phyloP scores from a whole-genome alignment of 2,113 vertebrate species.

The Cochlearius cochlearius region DNA sequence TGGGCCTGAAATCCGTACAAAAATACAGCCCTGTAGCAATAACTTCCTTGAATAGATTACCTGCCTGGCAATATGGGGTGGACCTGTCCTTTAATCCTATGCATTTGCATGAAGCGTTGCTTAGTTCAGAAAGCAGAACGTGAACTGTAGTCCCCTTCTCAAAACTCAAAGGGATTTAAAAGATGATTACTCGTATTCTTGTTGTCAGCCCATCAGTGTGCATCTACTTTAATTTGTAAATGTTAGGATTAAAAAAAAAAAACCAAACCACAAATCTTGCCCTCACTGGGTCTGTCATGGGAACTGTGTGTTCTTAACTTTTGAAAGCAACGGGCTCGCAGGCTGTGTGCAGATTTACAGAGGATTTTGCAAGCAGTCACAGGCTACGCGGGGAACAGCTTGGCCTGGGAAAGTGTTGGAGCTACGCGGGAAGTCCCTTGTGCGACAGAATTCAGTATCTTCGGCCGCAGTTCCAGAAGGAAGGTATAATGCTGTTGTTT shows the following conservation, averaged over 20 bases:
- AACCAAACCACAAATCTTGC: not conserved
- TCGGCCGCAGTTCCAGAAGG: not conserved
- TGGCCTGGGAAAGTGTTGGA: not conserved
- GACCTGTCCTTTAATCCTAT: not conserved
- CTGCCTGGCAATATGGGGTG: not conserved
- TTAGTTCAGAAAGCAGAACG: not conserved
- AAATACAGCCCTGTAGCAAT: not conserved
- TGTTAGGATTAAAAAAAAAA: not conserved
- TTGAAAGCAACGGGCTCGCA: rapidly evolving
- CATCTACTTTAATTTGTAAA: not conserved
- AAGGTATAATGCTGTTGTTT: not conserved
- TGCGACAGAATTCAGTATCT: not conserved
- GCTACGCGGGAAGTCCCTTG: not conserved
- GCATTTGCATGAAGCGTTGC: not conserved
- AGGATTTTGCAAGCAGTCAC: not conserved
- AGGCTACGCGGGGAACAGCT: not conserved
- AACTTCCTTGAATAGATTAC: not conserved
- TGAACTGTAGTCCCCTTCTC: not conserved
- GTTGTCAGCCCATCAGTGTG: not conserved
- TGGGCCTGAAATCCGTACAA: not conserved
- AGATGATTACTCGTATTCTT: not conserved
- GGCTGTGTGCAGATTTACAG: not conserved
- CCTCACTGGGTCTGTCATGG: not conserved
- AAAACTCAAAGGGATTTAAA: not conserved
- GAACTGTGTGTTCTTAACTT: not conserved